Base-by-base conservation (phyloP, 2,113 vertebrate species). In the Neogobius melanostomus region DNA sequence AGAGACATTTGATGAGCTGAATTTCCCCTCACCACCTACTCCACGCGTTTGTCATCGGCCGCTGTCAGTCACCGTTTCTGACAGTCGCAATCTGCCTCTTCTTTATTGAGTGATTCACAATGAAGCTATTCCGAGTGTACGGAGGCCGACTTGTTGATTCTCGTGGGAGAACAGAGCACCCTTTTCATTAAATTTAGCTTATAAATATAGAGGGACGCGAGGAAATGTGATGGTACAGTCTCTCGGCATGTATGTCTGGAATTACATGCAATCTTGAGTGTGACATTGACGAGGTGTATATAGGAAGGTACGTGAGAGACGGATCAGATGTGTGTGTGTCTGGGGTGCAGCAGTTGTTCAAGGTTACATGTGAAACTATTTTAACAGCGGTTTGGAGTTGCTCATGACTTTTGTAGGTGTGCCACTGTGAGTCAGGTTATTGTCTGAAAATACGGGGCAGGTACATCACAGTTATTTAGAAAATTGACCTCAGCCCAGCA, bases 41-140 rank as follows among this genome's bases (percentile, higher is more conserved):
- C 28, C 28, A 36, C 16, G 62, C 46, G 65, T 76, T 46, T 85
- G 82, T 84, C 82, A 78, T 79, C 56, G 85, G 83, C 82, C 80
- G 81, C 61, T 76, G 88, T 86, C 88, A 88, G 48, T 85, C 77
- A 80, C 68, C 8, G 36, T 42, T 44, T 61, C 36, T 61, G 36
- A 71, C 68, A 16, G 69, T 73, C 80, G 72, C 50, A 36, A 21
- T 66, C 50, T 43, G 11, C 61, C 66, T 46, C 28, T 47, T 77
- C 69, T 83, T 81, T 52, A 42, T 5, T 77, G 67, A 84, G 68
- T 52, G 59, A 73, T 51, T 87, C 88, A 87, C 49, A 7, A 51
- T 57, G 64, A 15, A 0, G 28, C 71, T 89, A 89, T 86, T 85
- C 76, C 74, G 50, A 82, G 81, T 69, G 47, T 66, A 74, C 71